Percentiles rank a stretch among this genome's conserved stretches.
Evolutionary conservation across 2,113 vertebrate genomes (phyloP).

Genomic region (Cynopterus brachyotis): DNA sequence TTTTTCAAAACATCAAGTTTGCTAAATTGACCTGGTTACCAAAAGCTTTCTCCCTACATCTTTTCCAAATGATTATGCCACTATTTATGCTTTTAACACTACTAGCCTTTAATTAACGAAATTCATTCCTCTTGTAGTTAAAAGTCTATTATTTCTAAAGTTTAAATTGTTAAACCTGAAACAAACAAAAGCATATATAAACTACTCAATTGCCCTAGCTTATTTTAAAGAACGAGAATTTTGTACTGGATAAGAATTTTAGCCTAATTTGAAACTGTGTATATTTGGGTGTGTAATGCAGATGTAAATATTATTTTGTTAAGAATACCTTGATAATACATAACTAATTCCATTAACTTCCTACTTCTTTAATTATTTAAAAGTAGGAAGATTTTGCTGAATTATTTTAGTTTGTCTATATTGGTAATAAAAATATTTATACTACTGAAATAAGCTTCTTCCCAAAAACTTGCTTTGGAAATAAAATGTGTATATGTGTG

Average conservation of each 20-base stretch:
- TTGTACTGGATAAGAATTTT: background rate
- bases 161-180: background rate
- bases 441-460: background rate
- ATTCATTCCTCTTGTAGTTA: background rate
- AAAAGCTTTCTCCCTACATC: background rate
- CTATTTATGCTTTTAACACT: background rate
- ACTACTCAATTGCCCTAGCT: background rate
- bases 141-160: conserved; percentile 9
- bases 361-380: background rate
- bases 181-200: background rate
- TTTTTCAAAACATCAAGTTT: background rate
- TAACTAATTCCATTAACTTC: background rate
- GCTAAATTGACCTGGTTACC: background rate
- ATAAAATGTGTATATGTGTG: background rate
- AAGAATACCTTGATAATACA: background rate
- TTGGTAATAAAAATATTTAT: background rate
- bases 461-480: background rate
- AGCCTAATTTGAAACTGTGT: background rate
- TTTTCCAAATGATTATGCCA: background rate
- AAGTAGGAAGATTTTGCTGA: background rate
- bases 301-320: background rate
- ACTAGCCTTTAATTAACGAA: background rate
- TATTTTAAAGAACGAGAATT: background rate
- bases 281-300: background rate
- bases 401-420: background rate